Evolutionary conservation across 2,888 invertebrate genomes (phyloP).

Genomic region (Calephelis perditalis): DNA sequence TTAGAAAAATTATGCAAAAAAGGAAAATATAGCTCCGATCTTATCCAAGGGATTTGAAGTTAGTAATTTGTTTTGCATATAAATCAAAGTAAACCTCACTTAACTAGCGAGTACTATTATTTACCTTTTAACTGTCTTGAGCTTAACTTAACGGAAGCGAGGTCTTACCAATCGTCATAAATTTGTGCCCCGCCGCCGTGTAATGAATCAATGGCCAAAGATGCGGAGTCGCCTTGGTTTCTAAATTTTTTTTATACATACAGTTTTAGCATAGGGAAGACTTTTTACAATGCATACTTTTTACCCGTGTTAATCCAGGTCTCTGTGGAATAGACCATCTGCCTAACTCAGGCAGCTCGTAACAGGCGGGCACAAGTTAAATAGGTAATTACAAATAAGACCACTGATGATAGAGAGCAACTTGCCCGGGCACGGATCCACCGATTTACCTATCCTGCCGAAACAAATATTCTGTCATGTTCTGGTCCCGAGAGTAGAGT

Average conservation of each 20-base stretch:
- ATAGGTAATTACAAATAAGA: too few species aligned
- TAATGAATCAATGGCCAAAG: constrained; percentile 47
- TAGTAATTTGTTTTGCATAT: constrained; percentile 23
- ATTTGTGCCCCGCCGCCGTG: constrained; percentile 45
- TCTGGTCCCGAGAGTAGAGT: too few species aligned
- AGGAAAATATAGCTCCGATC: constrained; percentile 16
- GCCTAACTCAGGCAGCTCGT: too few species aligned
- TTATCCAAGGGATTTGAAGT: constrained; percentile 12
- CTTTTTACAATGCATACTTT: not conserved
- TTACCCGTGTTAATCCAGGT: too few species aligned
- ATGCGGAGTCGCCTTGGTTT: constrained; percentile 34
- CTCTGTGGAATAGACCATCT: too few species aligned
- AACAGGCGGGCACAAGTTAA: too few species aligned
- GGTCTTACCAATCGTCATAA: constrained; percentile 48
- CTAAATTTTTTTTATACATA: not conserved
- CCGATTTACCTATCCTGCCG: too few species aligned
- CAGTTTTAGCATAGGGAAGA: not conserved
- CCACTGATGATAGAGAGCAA: too few species aligned
- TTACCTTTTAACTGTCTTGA: constrained; percentile 41
- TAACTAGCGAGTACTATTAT: constrained; percentile 41
- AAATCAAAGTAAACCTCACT: constrained; percentile 42
- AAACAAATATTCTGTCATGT: too few species aligned
- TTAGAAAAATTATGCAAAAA: constrained; percentile 16
- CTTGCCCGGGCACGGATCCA: too few species aligned
- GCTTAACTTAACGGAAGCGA: constrained; percentile 39